phyloP scores from a whole-genome alignment of 2,113 vertebrate genomes.

The Emydura subglobosa region DNA sequence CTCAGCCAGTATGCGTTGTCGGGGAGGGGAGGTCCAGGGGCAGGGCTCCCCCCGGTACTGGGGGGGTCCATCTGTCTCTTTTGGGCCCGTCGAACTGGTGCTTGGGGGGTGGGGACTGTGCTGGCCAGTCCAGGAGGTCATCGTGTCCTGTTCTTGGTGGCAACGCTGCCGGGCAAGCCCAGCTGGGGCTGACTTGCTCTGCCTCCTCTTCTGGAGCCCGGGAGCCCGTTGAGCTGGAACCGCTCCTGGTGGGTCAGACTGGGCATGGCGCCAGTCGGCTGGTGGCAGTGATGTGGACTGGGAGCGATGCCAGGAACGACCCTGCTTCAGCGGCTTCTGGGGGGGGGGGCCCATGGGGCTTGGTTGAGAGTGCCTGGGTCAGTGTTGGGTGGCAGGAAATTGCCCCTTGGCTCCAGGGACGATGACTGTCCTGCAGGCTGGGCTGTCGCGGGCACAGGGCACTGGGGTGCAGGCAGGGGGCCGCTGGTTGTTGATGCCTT shows the following conservation, averaged over 20 bases:
- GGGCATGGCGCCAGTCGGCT: not conserved
- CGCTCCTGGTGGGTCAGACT: too few relatives aligned
- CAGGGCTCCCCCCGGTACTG: accelerated
- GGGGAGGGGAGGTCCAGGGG: not conserved
- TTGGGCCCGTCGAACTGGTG: not conserved
- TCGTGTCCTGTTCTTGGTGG: not conserved
- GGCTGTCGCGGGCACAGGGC: not conserved
- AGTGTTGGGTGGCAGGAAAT: not conserved
- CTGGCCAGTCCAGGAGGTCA: not conserved
- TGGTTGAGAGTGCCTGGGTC: not conserved
- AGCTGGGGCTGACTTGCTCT: too few relatives aligned
- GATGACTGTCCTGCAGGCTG: not conserved
- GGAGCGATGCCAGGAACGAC: too few relatives aligned
- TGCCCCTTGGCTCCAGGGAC: not conserved
- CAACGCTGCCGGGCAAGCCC: not conserved
- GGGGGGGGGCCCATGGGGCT: not conserved
- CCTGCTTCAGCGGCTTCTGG: too few relatives aligned
- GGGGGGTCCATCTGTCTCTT: conserved; percentile 22
- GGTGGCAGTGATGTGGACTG: not conserved
- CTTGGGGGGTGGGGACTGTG: conserved; percentile 23
- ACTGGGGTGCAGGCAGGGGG: not conserved
- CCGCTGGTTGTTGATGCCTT: too few relatives aligned
- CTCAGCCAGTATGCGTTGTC: conserved; percentile 68
- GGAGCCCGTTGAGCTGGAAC: too few relatives aligned
- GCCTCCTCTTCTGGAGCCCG: not conserved